Percentiles rank a stretch among this genome's conserved stretches.
Conservation (phyloP, 2,113 vertebrate genomes). For the Tor tambroides region DNA sequence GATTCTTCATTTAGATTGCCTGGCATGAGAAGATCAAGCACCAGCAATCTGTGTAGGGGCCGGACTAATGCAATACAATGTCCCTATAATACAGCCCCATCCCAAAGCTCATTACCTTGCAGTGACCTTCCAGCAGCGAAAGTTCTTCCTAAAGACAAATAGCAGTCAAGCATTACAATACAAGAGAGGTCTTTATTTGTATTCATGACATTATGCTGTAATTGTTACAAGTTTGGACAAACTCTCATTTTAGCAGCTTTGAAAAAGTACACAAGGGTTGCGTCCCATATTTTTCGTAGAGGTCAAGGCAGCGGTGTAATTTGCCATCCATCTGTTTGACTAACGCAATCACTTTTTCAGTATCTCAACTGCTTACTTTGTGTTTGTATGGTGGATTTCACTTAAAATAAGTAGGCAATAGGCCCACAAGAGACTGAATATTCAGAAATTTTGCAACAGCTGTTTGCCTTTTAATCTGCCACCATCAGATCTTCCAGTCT, state of each 20-base stretch:
- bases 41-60: conserved; percentile 52
- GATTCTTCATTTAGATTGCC: conserved; percentile 67
- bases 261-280: conserved; percentile 36
- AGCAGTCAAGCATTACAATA: conserved; percentile 54
- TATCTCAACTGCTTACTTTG: not conserved
- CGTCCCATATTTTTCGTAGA: not conserved
- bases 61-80: conserved; percentile 55
- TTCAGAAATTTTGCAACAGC: conserved; percentile 81
- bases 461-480: conserved; percentile 90
- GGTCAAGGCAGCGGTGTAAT: not conserved
- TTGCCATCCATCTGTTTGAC: conserved; percentile 17
- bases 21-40: conserved; percentile 56
- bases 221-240: conserved; percentile 31
- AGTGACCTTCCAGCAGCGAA: conserved; percentile 68
- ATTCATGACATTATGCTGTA: conserved; percentile 59
- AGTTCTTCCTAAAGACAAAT: conserved; percentile 64
- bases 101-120: conserved; percentile 61
- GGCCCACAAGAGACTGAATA: conserved; percentile 1
- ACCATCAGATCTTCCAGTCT: conserved; percentile 86
- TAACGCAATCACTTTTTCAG: not conserved
- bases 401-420: conserved; percentile 19
- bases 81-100: conserved; percentile 56
- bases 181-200: conserved; percentile 54
- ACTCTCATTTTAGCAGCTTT: conserved; percentile 33
- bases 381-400: not conserved